These are phyloP conservation scores for Coenobita brevimanus DNA, from an alignment of 1,140 invertebrate species.

Conservation along the genomic window DNA sequence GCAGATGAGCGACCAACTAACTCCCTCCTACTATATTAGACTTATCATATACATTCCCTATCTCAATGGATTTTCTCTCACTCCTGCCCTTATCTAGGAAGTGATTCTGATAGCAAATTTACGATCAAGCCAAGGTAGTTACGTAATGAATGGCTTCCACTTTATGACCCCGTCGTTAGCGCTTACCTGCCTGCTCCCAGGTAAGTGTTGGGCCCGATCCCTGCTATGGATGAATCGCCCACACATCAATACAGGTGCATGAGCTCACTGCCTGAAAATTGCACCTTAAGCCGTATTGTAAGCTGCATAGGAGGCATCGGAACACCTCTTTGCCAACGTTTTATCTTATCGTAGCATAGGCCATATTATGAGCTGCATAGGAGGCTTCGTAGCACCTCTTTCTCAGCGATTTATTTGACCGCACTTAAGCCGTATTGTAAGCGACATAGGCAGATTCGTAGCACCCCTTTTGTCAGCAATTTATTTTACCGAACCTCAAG, in stretches of 20 bases:
- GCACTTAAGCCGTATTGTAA: too few species aligned
- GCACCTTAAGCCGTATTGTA: too few species aligned
- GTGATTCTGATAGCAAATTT: slow-evolving; percentile 16
- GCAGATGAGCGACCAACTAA: not conserved
- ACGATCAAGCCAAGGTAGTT: not conserved
- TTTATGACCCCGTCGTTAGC: slow-evolving; percentile 30
- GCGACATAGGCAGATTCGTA: too few species aligned
- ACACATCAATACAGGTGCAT: not conserved
- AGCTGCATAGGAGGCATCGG: too few species aligned
- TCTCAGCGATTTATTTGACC: too few species aligned
- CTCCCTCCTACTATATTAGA: not conserved
- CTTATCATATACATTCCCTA: not conserved
- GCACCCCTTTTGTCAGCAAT: too few species aligned
- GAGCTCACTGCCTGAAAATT: too few species aligned
- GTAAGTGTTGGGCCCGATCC: not conserved
- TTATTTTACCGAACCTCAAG: too few species aligned
- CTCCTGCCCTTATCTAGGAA: not conserved
- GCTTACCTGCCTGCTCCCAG: not conserved
- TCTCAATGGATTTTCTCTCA: not conserved
- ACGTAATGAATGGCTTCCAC: not conserved
- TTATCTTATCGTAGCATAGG: too few species aligned
- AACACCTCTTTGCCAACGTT: too few species aligned
- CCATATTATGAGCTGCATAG: too few species aligned
- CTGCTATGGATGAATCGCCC: not conserved
- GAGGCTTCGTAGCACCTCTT: too few species aligned